These are phyloP conservation scores for Ricordea florida DNA, from an alignment of 92 coral and sea anemone species.

Conservation along the genomic window DNA sequence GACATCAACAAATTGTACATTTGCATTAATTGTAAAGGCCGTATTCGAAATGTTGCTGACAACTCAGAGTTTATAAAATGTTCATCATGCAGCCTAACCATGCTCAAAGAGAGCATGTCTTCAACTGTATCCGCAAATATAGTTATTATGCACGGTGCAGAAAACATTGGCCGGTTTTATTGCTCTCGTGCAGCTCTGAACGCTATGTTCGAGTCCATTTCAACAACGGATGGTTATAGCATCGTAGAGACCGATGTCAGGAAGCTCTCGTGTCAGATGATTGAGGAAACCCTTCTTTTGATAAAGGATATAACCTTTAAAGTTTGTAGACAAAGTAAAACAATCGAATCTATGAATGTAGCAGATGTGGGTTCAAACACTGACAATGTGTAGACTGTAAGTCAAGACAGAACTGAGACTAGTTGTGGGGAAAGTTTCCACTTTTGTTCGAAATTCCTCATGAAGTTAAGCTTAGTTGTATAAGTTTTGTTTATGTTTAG, in stretches of 20 bases:
- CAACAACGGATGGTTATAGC: slow-evolving; percentile 36
- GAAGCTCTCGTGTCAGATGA: slow-evolving; percentile 39
- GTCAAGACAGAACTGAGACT: background rate
- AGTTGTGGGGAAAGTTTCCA: background rate
- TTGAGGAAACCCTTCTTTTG: slow-evolving; percentile 23
- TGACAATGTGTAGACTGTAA: background rate
- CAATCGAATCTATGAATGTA: slow-evolving; percentile 20
- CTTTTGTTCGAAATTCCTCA: background rate
- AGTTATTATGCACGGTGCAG: slow-evolving; percentile 1
- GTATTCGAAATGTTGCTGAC: slow-evolving; percentile 6
- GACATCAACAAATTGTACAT: slow-evolving; percentile 19
- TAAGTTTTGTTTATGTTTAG: slow-evolving; percentile 15
- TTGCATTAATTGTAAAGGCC: slow-evolving; percentile 27
- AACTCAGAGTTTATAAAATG: slow-evolving; percentile 3
- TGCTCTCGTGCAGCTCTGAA: slow-evolving; percentile 33
- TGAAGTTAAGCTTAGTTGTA: background rate
- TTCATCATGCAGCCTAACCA: slow-evolving; percentile 33
- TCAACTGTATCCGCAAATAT: too few species aligned
- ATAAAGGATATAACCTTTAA: slow-evolving; percentile 6
- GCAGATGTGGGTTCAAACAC: background rate
- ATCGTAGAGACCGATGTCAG: slow-evolving; percentile 34
- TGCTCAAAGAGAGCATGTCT: slow-evolving; percentile 19
- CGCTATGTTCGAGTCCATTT: slow-evolving; percentile 32
- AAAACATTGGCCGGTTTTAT: slow-evolving; percentile 20
- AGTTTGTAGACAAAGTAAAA: slow-evolving; percentile 17